These are phyloP conservation scores for Ethmia dodecea DNA, from an alignment of 2,888 invertebrate genomes.

Conservation along the genomic window DNA sequence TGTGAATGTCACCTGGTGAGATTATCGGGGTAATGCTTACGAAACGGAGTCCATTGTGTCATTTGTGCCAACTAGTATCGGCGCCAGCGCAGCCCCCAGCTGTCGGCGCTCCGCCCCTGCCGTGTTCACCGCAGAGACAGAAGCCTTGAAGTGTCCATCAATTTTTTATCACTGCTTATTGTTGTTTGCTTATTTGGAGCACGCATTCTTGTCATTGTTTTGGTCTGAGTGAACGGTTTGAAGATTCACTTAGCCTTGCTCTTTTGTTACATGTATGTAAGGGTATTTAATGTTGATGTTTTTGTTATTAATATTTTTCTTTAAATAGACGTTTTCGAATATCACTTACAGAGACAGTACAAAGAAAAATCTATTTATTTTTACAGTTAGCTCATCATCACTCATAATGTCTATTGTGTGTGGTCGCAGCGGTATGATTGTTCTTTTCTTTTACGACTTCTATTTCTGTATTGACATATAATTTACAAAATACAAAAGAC, in stretches of 20 bases:
- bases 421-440: too few species aligned
- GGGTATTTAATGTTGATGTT: too few species aligned
- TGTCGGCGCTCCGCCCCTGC: constrained; percentile 28
- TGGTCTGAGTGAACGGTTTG: constrained; percentile 15
- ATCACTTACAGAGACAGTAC: too few species aligned
- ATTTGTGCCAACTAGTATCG: constrained; percentile 12
- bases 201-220: constrained; percentile 30
- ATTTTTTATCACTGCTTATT: constrained; percentile 36
- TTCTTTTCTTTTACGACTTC: too few species aligned
- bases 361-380: too few species aligned
- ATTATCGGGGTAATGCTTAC: constrained; percentile 35
- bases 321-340: too few species aligned
- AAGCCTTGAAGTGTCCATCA: constrained; percentile 59
- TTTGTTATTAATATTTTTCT: too few species aligned
- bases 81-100: constrained; percentile 23
- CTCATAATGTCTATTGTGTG: too few species aligned
- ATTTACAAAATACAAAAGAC: too few species aligned
- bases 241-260: constrained; percentile 1
- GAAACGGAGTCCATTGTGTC: constrained; percentile 40
- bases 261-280: too few species aligned
- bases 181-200: constrained; percentile 27
- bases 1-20: constrained; percentile 38
- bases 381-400: too few species aligned
- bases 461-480: too few species aligned
- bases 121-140: constrained; percentile 17